Base-by-base conservation (phyloP, 1,140 invertebrate genomes). In the Zophobas atratus region DNA sequence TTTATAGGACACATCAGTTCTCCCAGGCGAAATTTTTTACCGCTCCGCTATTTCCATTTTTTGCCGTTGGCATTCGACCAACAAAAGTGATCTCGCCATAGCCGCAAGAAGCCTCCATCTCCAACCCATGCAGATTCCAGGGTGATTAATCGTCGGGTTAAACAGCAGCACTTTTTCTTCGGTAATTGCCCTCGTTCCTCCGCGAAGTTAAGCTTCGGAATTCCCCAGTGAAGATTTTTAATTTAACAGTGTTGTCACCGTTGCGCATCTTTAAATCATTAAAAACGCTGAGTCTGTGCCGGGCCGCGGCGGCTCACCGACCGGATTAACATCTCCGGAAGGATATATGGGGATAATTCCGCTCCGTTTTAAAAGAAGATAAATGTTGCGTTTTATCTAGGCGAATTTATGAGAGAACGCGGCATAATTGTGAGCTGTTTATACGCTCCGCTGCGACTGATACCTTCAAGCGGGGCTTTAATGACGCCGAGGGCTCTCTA, bases 391-490 rank as follows among this genome's bases (percentile, higher is more conserved):
- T 75, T 77, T 80, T 80, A 80, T 80, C 79, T 80, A 60, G 77
- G 67, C 51, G 77, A 78, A 80, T 80, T 80, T 80, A 80, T 80
- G 79, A 78, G 79, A 77, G 75, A 80, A 77, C 73, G 71, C 77
- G 79, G 79, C 79, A 80, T 80, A 80, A 80, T 80, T 80, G 79
- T 77, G 70, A 78, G 79, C 79, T 80, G 79, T 80, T 80, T 80
- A 80, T 80, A 70, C 77, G 79, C 67, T 75, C 55, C 57, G 72
- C 51, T 78, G 79, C 36, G 73, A 75, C 53, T 75, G 72, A 75
- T 75, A 57, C 72, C 72, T 75, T 46, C 39, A 43, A 72, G 70
- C 70, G 48, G 51, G 49, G 51, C 20, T 53, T 72, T 55, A 72
- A 53, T 72, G 51, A 72, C 46, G 51, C 70, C 35, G 8, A 49